Evolutionary conservation across 1,140 invertebrate genomes (phyloP), one percentile per base, ranked within the genome.

Genomic region (Oppia nitens): DNA sequence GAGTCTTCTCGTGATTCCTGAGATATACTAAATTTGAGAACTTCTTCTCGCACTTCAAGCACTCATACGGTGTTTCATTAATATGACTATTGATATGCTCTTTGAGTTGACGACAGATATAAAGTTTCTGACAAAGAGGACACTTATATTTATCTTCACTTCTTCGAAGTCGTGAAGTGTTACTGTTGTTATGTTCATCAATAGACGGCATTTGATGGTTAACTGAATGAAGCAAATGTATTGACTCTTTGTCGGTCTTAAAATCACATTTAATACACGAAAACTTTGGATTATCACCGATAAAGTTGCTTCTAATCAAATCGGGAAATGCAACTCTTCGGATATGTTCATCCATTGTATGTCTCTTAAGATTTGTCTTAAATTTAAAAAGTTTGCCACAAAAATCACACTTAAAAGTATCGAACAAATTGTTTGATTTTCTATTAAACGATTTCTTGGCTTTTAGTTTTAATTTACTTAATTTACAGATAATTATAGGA

Each of bases 1-100:
- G 73, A 4, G 69, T 74, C 55, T 73, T 73, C 12, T 68, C 64
- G 62, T 74, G 72, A 47, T 71, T 72, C 66, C 20, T 60, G 17
- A 61, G 21, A 50, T 32, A 60, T 54, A 47, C 29, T 28, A 76
- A 72, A 63, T 76, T 73, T 6, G 78, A 74, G 65, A 80, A 80
- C 45, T 74, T 70, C 61, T 77, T 76, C 25, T 74, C 73, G 62
- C 78, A 79, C 14, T 47, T 23, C 20, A 62, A 20, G 29, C 62
- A 63, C 1, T 57, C 48, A 53, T 47, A 62, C 14, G 61, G 61
- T 24, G 56, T 62, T 32, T 62, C 61, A n/a, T 60, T 60, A n/a
- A 60, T 62, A 47, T 62, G 61, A 3, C 29, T 52, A 29, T n/a
- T 51, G 6, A 55, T 32, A 25, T 60, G 59, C 28, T 47, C 47